phyloP scores from a whole-genome alignment of 2,797 vertebrate species.

The Calcarius lapponicus region DNA sequence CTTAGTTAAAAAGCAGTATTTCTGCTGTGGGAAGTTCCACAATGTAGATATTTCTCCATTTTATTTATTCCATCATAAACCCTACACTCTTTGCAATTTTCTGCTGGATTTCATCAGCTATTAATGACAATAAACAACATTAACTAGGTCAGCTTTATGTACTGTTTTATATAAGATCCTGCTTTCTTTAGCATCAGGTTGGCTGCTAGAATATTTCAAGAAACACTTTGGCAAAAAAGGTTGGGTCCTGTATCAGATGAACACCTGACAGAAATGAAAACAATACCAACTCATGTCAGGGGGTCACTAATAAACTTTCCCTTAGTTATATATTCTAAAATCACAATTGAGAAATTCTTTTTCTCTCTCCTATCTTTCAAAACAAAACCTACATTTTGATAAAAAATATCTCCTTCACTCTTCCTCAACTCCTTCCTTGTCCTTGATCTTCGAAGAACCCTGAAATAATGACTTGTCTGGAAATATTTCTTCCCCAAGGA shows the following conservation, averaged over 20 bases:
- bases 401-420: not conserved
- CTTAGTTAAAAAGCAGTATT: not conserved
- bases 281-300: not conserved
- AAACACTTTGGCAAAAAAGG: not conserved
- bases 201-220: not conserved
- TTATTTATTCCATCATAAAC: not conserved
- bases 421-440: not conserved
- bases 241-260: not conserved
- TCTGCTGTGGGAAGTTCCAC: not conserved
- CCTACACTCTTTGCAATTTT: not conserved
- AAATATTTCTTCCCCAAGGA: conserved; percentile 44
- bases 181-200: not conserved
- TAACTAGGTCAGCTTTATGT: not conserved
- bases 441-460: conserved; percentile 49
- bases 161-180: not conserved
- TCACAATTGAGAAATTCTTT: not conserved
- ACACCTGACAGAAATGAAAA: not conserved
- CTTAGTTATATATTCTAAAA: not conserved
- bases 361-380: not conserved
- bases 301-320: not conserved
- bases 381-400: not conserved
- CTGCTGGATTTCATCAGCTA: not conserved
- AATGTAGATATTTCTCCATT: not conserved
- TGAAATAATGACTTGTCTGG: conserved; percentile 51
- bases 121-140: not conserved